Evolutionary conservation across 53 echinoderm and acorn worm species (phyloP), one percentile per base, ranked within the genome.

Genomic region (Stichopus horrens): DNA sequence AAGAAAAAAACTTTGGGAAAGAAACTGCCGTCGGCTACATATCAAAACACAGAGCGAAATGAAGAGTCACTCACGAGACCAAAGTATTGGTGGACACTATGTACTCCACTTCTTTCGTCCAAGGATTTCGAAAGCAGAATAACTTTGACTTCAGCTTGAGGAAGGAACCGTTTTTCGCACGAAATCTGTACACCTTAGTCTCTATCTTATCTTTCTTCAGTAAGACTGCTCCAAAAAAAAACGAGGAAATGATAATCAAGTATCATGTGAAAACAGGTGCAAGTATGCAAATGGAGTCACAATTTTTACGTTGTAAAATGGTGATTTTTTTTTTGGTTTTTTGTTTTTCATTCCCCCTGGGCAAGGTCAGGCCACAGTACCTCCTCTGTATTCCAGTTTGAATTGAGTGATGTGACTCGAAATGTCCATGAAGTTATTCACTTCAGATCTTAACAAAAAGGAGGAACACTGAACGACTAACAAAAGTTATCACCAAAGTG

Each of bases 31-130:
- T 67, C 11, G n/a, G n/a, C n/a, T 14, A n/a, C 11, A 67, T n/a
- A 67, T 67, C n/a, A 67, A 67, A 14, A 14, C 13, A 14, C 68
- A 75, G 21, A 68, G 21, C 23, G 53, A 74, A 37, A 73, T 5
- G 54, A 68, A 86, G 54, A 3, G 9, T 5, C 1, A 85, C 95
- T 93, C 73, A 94, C 94, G 53, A 86, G 71, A 96, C 79, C 21
- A 93, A 68, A 37, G 96, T 95, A 86, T 96, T 96, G 6, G 95
- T 96, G 56, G 93, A 96, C 58, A 96, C 96, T 14, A 96, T 94
- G 58, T 95, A 96, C 88, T 96, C 96, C 9, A 96, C 93, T 68
- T 96, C 96, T 86, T 92, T 96, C 5, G 96, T 96, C 96, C 96
- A 96, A 0, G 96, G 96, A 79, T 96, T 96, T 11, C 96, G 92